Conservation (phyloP, 2,888 invertebrate genomes). For the Celastrina argiolus region DNA sequence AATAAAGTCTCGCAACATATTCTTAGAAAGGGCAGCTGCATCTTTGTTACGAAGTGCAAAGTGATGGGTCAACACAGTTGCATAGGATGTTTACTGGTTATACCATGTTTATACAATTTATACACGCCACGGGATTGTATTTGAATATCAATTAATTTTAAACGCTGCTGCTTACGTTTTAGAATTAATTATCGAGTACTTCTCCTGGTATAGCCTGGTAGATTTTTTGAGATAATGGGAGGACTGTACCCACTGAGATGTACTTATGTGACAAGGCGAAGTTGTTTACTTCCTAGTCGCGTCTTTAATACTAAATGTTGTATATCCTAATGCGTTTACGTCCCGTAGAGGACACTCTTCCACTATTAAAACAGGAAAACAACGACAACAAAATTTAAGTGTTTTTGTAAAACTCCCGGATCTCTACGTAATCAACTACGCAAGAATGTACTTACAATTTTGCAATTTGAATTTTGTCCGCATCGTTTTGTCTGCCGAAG, state of each 20-base stretch:
- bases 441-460: constrained; percentile 89
- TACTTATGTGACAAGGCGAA: not conserved
- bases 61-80: constrained; percentile 59
- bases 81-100: constrained; percentile 42
- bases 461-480: constrained; percentile 97
- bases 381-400: constrained; percentile 49
- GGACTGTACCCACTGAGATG: not conserved
- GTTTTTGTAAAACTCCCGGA: not conserved
- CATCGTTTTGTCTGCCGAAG: constrained; percentile 95
- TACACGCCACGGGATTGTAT: constrained; percentile 36
- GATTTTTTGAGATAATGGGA: not conserved
- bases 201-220: not conserved
- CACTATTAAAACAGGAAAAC: constrained; percentile 50
- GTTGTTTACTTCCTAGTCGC: not conserved
- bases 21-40: constrained; percentile 62
- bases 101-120: constrained; percentile 39
- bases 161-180: not conserved
- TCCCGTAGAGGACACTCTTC: constrained; percentile 34
- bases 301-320: not conserved
- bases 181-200: not conserved
- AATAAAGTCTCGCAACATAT: constrained; percentile 36
- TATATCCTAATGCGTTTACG: not conserved
- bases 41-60: constrained; percentile 56
- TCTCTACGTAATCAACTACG: constrained; percentile 13
- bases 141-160: constrained; percentile 13